Base-by-base conservation (phyloP, 2,113 vertebrate genomes). In the Mesitornis unicolor region DNA sequence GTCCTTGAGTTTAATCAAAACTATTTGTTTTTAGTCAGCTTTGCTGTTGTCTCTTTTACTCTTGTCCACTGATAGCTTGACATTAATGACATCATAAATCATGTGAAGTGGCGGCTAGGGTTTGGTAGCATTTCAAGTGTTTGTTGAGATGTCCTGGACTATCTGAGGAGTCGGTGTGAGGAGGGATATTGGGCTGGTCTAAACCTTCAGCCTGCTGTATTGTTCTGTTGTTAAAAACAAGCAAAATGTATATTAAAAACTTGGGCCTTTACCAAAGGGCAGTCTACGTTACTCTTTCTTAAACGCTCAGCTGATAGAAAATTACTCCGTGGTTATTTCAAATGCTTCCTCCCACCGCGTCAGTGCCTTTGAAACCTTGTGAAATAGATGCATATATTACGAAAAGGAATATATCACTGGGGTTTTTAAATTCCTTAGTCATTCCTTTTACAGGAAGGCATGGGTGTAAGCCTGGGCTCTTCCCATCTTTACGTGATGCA, bases 1-100 rank as follows among this genome's bases (percentile, higher is more conserved):
- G 99, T 99, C 99, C 99, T 99, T 99, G 99, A 99, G 98, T 99
- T 99, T 99, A 99, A 99, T 99, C 99, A 99, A 99, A 99, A 99
- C 99, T 99, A 99, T 99, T 99, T 99, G 98, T 99, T 99, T 99
- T 99, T 98, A 98, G 98, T 98, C 98, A 99, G 98, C 98, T 99
- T 98, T 98, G 98, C 99, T 99, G 98, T 99, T 99, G 98, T 99
- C 99, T 99, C 98, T 99, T 98, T 98, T 98, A 98, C 98, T 99
- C 98, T 99, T 99, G 99, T 99, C 99, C 98, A 99, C 99, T 99
- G 99, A 99, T 99, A 99, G 98, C 98, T 98, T 99, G 99, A 99
- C 99, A 99, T 99, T 99, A 99, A 99, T 99, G 98, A 99, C 98
- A 99, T 98, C 98, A 99, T 99, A 99, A 99, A 99, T 99, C 99